These are phyloP conservation scores for Falco biarmicus DNA, from an alignment of 2,797 vertebrate species.

Conservation along the genomic window DNA sequence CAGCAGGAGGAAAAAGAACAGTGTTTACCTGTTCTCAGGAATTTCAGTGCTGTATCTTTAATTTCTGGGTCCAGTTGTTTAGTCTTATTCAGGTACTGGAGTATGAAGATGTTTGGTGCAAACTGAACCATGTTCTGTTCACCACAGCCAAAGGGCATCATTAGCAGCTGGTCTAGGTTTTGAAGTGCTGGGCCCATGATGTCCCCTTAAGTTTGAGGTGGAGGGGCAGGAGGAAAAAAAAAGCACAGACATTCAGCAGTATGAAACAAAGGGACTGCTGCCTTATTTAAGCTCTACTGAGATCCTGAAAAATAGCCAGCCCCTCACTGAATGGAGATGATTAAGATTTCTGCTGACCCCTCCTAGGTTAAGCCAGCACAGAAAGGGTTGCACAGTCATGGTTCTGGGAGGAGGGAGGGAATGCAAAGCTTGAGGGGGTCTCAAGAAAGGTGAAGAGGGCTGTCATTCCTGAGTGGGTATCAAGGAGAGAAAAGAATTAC, in stretches of 20 bases:
- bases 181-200: conserved; percentile 86
- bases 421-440: not conserved
- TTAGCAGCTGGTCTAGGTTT: conserved; percentile 84
- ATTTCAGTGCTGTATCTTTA: conserved; percentile 69
- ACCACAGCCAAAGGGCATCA: conserved; percentile 87
- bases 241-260: not conserved
- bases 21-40: conserved; percentile 80
- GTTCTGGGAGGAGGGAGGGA: not conserved
- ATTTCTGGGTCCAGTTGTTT: conserved; percentile 79
- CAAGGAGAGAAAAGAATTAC: not conserved
- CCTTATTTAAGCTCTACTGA: not conserved
- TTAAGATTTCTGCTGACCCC: not conserved
- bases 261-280: not conserved
- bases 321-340: not conserved
- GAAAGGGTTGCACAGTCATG: not conserved
- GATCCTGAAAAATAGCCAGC: not conserved
- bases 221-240: not conserved
- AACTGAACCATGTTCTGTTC: conserved; percentile 90
- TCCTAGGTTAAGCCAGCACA: not conserved
- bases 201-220: conserved; percentile 79
- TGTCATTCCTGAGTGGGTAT: not conserved
- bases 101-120: conserved; percentile 88
- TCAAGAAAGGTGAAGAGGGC: not conserved
- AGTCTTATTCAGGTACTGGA: conserved; percentile 85
- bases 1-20: not conserved